Base-by-base conservation (phyloP, 2,797 vertebrate species). In the Dendrocincla tyrannina region DNA sequence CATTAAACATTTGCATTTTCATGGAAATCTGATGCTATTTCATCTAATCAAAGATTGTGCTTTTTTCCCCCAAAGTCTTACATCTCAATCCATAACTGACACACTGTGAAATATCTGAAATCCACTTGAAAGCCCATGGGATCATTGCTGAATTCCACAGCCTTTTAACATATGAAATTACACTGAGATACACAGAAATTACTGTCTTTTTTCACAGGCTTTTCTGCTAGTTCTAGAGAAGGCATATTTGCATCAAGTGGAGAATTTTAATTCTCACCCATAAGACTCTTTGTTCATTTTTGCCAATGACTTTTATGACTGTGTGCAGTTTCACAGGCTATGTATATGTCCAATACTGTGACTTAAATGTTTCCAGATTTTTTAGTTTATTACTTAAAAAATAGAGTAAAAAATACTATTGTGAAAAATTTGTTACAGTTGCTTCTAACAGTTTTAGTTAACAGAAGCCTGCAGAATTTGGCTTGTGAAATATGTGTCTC, bases 1-100 rank as follows among this genome's bases (percentile, higher is more conserved):
- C 62, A 60, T 89, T 83, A 80, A 88, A 69, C 41, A 74, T 89
- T 94, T 95, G 84, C 89, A 85, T 96, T 94, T 95, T 88, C 89
- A 66, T 93, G 92, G 89, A 92, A 96, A 93, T 91, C 58, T 85
- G 92, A 89, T 88, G 76, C 72, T 92, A 84, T 91, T 93, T 94
- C 79, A 66, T 83, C 85, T 96, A 95, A 95, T 92, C 89, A 84
- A 84, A 94, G 82, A 88, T 80, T 80, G 78, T 80, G 35, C 68
- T 58, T 94, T 72, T 33, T 70, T 35, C 9, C 83, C 75, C 82
- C 53, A n/a, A 85, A 96, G 92, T 91, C 91, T 94, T 96, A 91
- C 28, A 55, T 95, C 95, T 97, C 92, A 88, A 93, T 96, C 96
- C 92, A 28, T 85, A 92, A 79, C 85, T 96, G 95, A 84, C 93